Evolutionary conservation across 2,888 invertebrate genomes (phyloP).

Genomic region (Xylocampa areola): DNA sequence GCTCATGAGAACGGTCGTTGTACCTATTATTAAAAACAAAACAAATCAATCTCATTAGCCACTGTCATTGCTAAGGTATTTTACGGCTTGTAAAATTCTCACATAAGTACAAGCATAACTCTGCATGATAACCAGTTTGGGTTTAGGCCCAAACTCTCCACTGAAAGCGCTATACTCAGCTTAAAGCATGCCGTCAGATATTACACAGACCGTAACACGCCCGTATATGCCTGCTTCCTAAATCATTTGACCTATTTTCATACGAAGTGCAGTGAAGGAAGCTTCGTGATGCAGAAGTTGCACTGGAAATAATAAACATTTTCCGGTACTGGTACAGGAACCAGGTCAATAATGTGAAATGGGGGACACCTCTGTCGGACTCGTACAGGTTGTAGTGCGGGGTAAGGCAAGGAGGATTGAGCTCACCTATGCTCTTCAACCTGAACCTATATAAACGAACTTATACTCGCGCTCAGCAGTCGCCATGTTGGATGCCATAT

Average conservation of each 20-base stretch:
- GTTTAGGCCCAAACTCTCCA: background rate
- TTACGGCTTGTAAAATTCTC: background rate
- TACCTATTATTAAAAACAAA: background rate
- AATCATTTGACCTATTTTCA: background rate
- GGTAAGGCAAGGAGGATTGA: constrained; percentile 9
- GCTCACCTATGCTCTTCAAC: constrained; percentile 8
- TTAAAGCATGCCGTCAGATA: background rate
- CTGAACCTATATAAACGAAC: constrained; percentile 3
- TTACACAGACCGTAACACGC: background rate
- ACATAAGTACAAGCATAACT: background rate
- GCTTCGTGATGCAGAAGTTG: background rate
- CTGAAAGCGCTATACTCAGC: background rate
- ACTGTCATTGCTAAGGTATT: background rate
- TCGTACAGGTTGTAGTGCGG: constrained; percentile 5
- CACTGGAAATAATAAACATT: background rate
- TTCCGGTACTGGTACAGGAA: constrained; percentile 2
- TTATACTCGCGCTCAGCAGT: constrained; percentile 1
- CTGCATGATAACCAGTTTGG: constrained; percentile 1
- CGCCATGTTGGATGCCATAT: background rate
- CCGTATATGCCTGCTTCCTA: background rate
- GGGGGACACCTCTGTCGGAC: constrained; percentile 1
- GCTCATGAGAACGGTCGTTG: constrained; percentile 8
- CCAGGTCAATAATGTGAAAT: constrained; percentile 3
- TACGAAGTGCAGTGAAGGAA: background rate
- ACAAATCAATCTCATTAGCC: constrained; percentile 1